Evolutionary conservation across 2,113 vertebrate genomes (phyloP), one percentile per base, ranked within the genome.

Genomic region (Channa argus): DNA sequence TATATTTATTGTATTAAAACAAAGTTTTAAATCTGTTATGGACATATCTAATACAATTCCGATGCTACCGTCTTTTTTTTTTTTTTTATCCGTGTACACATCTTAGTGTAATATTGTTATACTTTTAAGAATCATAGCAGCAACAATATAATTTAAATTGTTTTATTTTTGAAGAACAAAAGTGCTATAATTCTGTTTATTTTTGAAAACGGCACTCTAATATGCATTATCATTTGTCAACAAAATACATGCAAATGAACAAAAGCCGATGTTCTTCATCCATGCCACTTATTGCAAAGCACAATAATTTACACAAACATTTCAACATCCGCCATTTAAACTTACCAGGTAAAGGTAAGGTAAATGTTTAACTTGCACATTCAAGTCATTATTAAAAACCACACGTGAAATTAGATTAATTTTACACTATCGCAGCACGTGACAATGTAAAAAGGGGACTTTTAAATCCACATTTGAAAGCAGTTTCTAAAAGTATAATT

Each of bases 231-330:
- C 43, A 77, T 74, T 82, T 73, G 14, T 60, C 79, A 77, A 83
- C 38, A 79, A 78, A 80, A 79, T 71, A 81, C 80, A 88, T 87
- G 68, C 69, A 82, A 67, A 83, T 56, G 10, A 5, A 65, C 46
- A 43, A 36, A 80, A 87, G 60, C 52, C 37, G n/a, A 79, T 15
- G 14, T 83, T 86, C 69, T 90, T 84, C 75, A 89, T 79, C 83
- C 80, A 85, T 81, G 62, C 65, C 69, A 65, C 56, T 78, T 68
- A 64, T 63, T 71, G 61, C 75, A 80, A 91, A 87, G 64, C 77
- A 84, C 69, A 91, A 92, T 92, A 92, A 91, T 83, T 91, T 92
- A 92, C 62, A 50, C 15, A 12, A 83, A 72, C 10, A 63, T 64
- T 69, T 77, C 11, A 45, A 60, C 15, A 33, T 14, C 8, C 59